Evolutionary conservation across 2,888 invertebrate species (phyloP).

Genomic region (Melanostoma scalare): DNA sequence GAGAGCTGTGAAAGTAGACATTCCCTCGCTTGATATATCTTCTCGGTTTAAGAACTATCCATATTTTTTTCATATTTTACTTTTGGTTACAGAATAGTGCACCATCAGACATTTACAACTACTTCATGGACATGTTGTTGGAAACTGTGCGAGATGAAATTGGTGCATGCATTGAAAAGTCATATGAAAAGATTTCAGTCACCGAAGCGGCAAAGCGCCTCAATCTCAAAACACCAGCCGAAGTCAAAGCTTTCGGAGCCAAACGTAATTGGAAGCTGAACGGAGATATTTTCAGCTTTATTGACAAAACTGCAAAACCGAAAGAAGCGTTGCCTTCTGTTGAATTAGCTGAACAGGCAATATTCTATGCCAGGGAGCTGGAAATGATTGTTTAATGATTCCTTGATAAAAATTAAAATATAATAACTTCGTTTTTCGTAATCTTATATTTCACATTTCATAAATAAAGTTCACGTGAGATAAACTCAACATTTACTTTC

Average conservation of each 20-base stretch:
- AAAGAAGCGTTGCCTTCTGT: constrained; percentile 93
- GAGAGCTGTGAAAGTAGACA: too few species aligned
- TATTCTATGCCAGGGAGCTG: constrained; percentile 98
- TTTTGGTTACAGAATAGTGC: constrained; percentile 91
- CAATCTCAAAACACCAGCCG: constrained; percentile 90
- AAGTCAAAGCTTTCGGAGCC: constrained; percentile 90
- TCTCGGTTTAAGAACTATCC: too few species aligned
- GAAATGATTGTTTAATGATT: constrained; percentile 97
- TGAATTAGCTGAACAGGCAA: constrained; percentile 95
- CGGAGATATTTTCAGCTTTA: constrained; percentile 91
- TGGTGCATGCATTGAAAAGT: constrained; percentile 97
- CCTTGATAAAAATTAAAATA: constrained; percentile 43
- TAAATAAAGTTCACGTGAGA: constrained; percentile 59
- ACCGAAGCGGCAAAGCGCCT: constrained; percentile 94
- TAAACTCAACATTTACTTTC: constrained; percentile 74
- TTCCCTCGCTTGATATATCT: too few species aligned
- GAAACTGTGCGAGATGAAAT: constrained; percentile 98
- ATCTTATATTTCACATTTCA: constrained; percentile 60
- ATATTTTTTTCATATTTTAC: constrained; percentile 38
- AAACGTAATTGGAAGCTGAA: constrained; percentile 93
- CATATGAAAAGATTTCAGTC: constrained; percentile 94
- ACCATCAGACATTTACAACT: constrained; percentile 96
- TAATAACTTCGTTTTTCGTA: constrained; percentile 50
- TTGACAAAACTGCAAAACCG: constrained; percentile 88
- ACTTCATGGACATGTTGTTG: constrained; percentile 97